A percentile compares a stretch with the other conserved stretches of the same genome.
These are phyloP conservation scores for Schizopygopsis pylzovi DNA, from an alignment of 2,797 vertebrate species.

Conservation along the genomic window DNA sequence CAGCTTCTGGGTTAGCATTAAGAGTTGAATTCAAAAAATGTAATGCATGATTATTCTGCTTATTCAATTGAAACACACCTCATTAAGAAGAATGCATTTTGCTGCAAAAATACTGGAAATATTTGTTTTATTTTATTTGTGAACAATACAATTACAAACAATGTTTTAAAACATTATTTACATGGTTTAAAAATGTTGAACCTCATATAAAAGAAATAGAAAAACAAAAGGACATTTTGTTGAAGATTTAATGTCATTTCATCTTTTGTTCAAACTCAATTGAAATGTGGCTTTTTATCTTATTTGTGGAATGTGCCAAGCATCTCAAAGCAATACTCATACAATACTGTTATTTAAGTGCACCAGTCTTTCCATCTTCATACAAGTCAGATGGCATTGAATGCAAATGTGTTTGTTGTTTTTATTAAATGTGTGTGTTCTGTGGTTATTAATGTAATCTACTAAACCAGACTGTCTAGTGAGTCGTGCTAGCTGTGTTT, in stretches of 20 bases:
- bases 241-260: neutral
- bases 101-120: neutral
- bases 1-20: neutral
- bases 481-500: neutral
- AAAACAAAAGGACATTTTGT: neutral
- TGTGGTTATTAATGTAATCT: neutral
- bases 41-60: neutral
- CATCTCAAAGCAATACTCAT: neutral
- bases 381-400: slow-evolving; percentile 1
- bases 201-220: neutral
- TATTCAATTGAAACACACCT: neutral
- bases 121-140: neutral
- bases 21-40: neutral
- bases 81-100: neutral
- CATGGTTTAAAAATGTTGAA: neutral
- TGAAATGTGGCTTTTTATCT: neutral
- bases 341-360: neutral
- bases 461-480: neutral
- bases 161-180: neutral
- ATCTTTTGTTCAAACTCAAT: neutral
- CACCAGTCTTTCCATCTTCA: neutral
- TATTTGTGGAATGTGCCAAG: neutral
- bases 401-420: neutral
- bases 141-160: neutral
- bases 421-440: neutral